Percentiles rank a stretch among this genome's conserved stretches.
These are phyloP conservation scores for Lithophane semibrunnea DNA, from an alignment of 2,888 invertebrate genomes.

Conservation along the genomic window DNA sequence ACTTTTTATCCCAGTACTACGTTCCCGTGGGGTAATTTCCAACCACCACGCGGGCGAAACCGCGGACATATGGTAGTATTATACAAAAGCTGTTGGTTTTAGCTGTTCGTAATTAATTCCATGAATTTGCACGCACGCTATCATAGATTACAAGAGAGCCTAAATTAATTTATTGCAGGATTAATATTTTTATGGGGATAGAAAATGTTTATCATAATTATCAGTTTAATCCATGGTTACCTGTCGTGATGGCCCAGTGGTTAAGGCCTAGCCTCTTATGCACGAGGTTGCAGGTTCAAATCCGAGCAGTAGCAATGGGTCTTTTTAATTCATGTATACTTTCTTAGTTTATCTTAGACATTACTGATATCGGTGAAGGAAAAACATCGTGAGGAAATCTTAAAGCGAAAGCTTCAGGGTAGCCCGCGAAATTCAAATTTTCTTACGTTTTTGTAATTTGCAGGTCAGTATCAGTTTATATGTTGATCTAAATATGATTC, in stretches of 20 bases:
- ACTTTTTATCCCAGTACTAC: too few relatives aligned
- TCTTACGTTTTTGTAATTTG: too few relatives aligned
- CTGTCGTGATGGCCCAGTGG: background rate
- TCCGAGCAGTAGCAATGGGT: background rate
- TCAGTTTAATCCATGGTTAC: background rate
- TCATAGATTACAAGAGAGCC: conserved; percentile 11
- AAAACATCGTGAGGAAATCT: background rate
- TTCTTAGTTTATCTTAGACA: background rate
- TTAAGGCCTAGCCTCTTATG: background rate
- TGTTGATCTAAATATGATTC: too few relatives aligned
- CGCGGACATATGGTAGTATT: too few relatives aligned
- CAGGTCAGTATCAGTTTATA: too few relatives aligned
- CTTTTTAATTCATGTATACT: background rate
- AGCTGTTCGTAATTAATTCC: conserved; percentile 19
- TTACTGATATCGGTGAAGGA: background rate
- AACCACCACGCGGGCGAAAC: too few relatives aligned
- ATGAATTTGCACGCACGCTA: background rate
- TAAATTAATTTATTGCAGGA: conserved; percentile 3
- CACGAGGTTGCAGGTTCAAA: background rate
- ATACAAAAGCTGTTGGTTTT: background rate
- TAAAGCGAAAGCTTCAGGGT: too few relatives aligned
- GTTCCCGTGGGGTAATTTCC: too few relatives aligned
- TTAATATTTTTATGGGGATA: background rate
- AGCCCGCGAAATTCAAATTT: too few relatives aligned
- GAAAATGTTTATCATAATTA: background rate